Percentiles rank a stretch among this genome's conserved stretches.
Evolutionary conservation across 2,888 invertebrate genomes (phyloP).

Genomic region (Synanthedon tipuliformis): DNA sequence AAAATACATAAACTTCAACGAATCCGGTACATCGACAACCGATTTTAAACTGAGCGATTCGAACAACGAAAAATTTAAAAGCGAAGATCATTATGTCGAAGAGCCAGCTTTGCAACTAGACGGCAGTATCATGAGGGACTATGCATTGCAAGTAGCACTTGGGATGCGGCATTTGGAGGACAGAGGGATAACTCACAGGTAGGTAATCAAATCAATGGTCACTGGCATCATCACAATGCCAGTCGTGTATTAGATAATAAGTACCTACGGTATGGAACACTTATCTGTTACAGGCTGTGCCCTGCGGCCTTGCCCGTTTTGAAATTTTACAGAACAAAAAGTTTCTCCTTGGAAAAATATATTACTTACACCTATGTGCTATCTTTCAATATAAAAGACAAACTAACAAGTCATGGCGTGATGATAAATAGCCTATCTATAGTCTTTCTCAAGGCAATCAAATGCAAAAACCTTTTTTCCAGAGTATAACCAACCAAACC

Average conservation of each 20-base stretch:
- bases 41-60: conserved; percentile 28
- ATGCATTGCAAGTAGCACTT: conserved; percentile 82
- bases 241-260: background rate
- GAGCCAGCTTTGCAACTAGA: conserved; percentile 54
- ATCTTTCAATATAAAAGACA: no score
- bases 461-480: background rate
- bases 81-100: conserved; percentile 49
- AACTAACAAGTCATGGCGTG: no score
- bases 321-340: no score
- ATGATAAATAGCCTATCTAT: no score
- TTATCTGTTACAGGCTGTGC: background rate
- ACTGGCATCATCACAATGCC: no score
- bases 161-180: conserved; percentile 84
- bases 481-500: no score
- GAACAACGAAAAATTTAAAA: conserved; percentile 16
- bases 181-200: conserved; percentile 79
- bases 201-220: no score
- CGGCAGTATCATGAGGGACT: conserved; percentile 70
- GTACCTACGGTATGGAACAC: background rate
- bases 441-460: no score
- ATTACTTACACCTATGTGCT: no score
- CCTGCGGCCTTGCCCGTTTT: no score
- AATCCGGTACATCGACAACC: conserved; percentile 41
- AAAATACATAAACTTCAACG: conserved; percentile 66
- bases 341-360: no score